These are phyloP conservation scores for Spatulosminthurus flaviceps DNA, from an alignment of 2,888 invertebrate genomes.

Conservation along the genomic window DNA sequence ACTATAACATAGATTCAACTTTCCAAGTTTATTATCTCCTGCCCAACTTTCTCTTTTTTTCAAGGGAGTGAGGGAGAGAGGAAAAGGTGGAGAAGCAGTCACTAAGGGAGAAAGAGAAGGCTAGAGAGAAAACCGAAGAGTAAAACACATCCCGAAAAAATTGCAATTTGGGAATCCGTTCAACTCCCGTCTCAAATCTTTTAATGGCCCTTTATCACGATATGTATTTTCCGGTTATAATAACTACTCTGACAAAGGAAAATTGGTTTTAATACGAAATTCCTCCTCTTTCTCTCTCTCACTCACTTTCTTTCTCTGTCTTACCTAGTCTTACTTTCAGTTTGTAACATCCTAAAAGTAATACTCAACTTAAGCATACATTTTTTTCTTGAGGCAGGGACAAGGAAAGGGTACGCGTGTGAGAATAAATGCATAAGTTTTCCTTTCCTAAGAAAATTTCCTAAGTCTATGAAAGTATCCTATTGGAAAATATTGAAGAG, in stretches of 20 bases:
- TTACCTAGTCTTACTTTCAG: neutral
- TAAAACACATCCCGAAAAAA: constrained; percentile 37
- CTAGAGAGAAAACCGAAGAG: neutral
- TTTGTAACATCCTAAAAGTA: neutral
- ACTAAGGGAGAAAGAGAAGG: neutral
- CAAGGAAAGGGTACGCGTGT: neutral
- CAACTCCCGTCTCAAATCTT: constrained; percentile 42
- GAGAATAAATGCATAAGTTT: constrained; percentile 23
- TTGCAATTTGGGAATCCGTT: constrained; percentile 36
- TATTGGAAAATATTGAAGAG: too few relatives aligned
- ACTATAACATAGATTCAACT: neutral
- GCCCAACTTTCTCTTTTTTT: neutral
- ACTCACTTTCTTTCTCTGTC: neutral
- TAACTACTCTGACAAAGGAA: constrained; percentile 45
- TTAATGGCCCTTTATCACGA: constrained; percentile 60
- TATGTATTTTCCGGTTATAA: constrained; percentile 50
- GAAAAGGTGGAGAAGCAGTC: neutral
- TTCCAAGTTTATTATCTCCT: constrained; percentile 35
- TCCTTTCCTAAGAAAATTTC: neutral
- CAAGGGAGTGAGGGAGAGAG: neutral
- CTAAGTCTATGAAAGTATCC: too few relatives aligned
- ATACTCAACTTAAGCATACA: neutral
- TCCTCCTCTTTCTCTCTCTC: constrained; percentile 23
- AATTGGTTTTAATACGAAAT: constrained; percentile 58
- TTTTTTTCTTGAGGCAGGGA: neutral